Base-by-base conservation (phyloP, 2,797 vertebrate genomes). In the Vultur gryphus region DNA sequence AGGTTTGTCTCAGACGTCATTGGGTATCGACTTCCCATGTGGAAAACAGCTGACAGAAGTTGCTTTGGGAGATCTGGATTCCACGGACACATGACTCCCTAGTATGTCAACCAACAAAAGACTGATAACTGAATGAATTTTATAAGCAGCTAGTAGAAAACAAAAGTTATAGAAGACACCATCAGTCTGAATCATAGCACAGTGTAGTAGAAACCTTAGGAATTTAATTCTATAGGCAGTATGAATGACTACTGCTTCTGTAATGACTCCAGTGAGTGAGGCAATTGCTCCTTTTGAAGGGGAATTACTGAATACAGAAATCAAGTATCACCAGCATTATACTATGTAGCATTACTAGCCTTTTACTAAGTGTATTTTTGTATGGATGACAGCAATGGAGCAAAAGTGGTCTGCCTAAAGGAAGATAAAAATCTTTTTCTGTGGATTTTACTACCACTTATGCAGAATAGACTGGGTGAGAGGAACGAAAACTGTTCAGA, bases 81-180 rank as follows among this genome's bases (percentile, higher is more conserved):
- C 52, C 52, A 59, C 0, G 1, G n/a, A 28, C n/a, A 39, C 8
- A 5, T 4, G 28, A 49, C 16, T 71, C 4, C 16, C 24, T 43
- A 35, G 0, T 10, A 58, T 21, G 17, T 35, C 52, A 81, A 11
- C 39, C 11, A 59, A 79, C 2, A 51, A 37, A 77, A 51, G 16
- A 24, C 44, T 31, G n/a, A 51, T 71, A 89, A 70, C 17, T 1
- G 5, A 79, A 66, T 28, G 2, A 55, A 71, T 71, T 84, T 71
- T 49, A 7, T 15, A 28, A 37, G 9, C 24, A 67, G 4, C 8
- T 28, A 41, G 10, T 31, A 87, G 49, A 49, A 92, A 91, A 44
- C 20, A 13, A 46, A 71, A 84, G 44, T 55, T 54, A n/a, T 25
- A 9, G n/a, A 71, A 48, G 55, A 57, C 10, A 55, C 7, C 7